These are phyloP conservation scores for Phymanthus crucifer DNA, from an alignment of 92 coral and sea anemone genomes.

Conservation along the genomic window DNA sequence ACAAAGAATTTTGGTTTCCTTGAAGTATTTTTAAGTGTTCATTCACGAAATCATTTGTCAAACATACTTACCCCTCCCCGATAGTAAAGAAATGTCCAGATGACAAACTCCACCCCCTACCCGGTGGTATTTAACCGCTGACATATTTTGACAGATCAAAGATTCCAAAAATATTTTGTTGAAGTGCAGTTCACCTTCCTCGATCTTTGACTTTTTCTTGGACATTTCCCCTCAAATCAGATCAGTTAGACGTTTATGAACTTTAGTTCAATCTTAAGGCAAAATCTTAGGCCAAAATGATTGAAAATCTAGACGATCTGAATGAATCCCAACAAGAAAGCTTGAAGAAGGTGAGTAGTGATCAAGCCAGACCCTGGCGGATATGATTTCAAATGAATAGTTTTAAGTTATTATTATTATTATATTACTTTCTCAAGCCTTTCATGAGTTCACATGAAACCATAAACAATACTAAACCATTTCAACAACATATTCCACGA, in stretches of 20 bases:
- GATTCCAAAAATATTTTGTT: neutral
- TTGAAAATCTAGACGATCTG: slow-evolving; percentile 21
- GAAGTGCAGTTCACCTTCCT: neutral
- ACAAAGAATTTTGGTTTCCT: too few relatives aligned
- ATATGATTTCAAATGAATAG: neutral
- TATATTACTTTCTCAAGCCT: neutral
- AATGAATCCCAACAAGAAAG: slow-evolving; percentile 25
- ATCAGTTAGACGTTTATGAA: neutral
- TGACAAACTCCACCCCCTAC: slow-evolving; percentile 19
- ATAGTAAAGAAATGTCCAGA: neutral
- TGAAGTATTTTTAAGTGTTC: too few relatives aligned
- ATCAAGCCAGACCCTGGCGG: neutral
- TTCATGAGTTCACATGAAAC: neutral
- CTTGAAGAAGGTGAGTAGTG: slow-evolving; percentile 24
- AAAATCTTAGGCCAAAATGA: slow-evolving; percentile 3
- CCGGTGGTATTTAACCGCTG: slow-evolving; percentile 15
- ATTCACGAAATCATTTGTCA: neutral
- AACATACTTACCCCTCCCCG: neutral
- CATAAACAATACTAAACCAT: neutral
- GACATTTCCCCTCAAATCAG: neutral
- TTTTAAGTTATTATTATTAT: neutral
- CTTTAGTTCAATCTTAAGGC: neutral
- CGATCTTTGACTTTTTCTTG: neutral
- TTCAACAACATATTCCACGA: neutral
- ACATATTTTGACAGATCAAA: slow-evolving; percentile 6